Evolutionary conservation across 1,140 invertebrate species (phyloP), one percentile per base, ranked within the genome.

Genomic region (Drosophila orena): DNA sequence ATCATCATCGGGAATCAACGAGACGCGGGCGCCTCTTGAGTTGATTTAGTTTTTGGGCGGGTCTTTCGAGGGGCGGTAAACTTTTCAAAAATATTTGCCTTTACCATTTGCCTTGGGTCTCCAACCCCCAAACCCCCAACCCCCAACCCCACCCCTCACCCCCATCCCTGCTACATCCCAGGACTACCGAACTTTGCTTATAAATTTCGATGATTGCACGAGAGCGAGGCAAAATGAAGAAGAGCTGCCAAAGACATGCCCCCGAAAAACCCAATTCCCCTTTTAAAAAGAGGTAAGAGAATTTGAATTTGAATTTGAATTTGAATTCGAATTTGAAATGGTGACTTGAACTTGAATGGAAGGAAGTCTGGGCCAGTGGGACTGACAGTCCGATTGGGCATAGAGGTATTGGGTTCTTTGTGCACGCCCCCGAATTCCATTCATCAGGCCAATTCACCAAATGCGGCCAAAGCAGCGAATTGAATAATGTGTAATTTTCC

Each of bases 151-250:
- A 10, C 42, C 7, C 7, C 30, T 8, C n/a, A n/a, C n/a, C n/a
- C n/a, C n/a, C n/a, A n/a, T n/a, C n/a, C 30, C 30, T 30, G 30
- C 44, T 22, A n/a, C n/a, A n/a, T n/a, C 11, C 17, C 35, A 35
- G 15, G 14, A 20, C 55, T 47, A 10, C 55, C 62, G 10, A 89
- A 88, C 75, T 88, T 88, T 79, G 55, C 84, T 89, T 88, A 89
- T 88, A 83, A 89, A 88, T 89, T 88, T 83, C 70, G 75, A 83
- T 83, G 83, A 86, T 86, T 81, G 83, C 68, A 57, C 22, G 59
- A 27, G 56, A 57, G 54, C 47, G 50, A 62, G 46, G 47, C 27
- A 27, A 49, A 49, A 15, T 49, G 47, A 27, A 34, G 60, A 43
- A 59, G 68, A 61, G 34, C 50, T 66, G 66, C 66, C 66, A 69